Evolutionary conservation across 2,888 invertebrate genomes (phyloP).

Genomic region (Chymomyza amoena): DNA sequence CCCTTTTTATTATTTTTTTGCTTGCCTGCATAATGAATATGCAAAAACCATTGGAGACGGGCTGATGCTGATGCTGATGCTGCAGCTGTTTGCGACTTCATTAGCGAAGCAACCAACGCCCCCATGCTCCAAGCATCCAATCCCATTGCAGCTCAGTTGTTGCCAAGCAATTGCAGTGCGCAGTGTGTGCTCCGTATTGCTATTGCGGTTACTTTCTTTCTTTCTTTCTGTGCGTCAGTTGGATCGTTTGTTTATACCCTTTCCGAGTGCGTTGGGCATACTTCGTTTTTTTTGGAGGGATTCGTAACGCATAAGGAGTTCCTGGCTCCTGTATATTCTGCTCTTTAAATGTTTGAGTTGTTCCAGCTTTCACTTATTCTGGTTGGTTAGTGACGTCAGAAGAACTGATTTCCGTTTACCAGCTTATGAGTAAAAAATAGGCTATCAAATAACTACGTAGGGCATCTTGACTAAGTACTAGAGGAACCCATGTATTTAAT

Average conservation of each 20-base stretch:
- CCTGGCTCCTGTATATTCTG: too few relatives aligned
- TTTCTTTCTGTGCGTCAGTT: slow-evolving; percentile 19
- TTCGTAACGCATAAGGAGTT: neutral
- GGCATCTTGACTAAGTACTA: too few relatives aligned
- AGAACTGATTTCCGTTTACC: too few relatives aligned
- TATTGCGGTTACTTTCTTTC: slow-evolving; percentile 18
- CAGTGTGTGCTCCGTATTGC: slow-evolving; percentile 13
- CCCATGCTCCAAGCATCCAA: slow-evolving; percentile 14
- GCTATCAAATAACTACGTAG: too few relatives aligned
- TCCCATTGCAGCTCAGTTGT: slow-evolving; percentile 45
- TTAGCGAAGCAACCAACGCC: slow-evolving; percentile 47
- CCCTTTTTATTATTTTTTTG: neutral
- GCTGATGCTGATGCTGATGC: too few relatives aligned
- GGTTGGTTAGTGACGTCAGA: too few relatives aligned
- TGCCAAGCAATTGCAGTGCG: slow-evolving; percentile 63
- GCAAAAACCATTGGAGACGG: slow-evolving; percentile 41
- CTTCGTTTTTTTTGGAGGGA: neutral
- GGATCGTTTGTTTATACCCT: neutral
- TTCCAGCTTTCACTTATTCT: too few relatives aligned
- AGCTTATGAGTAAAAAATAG: too few relatives aligned
- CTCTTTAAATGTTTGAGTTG: too few relatives aligned
- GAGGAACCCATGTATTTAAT: too few relatives aligned
- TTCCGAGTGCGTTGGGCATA: neutral
- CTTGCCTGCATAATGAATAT: slow-evolving; percentile 43
- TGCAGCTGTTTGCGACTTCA: slow-evolving; percentile 66